Conservation (phyloP, 2,888 invertebrate species). For the Dryococelus australis region DNA sequence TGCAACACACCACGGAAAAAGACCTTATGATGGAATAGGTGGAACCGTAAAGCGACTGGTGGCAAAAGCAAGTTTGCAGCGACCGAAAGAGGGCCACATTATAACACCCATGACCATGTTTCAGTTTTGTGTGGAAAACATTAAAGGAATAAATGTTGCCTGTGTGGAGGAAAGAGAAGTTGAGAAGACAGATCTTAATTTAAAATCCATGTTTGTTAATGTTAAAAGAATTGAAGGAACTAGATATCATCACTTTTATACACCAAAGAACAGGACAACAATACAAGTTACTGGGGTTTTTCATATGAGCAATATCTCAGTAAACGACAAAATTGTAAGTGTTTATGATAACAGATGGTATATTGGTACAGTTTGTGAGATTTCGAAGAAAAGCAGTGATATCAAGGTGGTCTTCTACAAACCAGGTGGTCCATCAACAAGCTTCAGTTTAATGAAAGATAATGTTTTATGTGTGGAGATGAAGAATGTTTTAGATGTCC, state of each 20-base stretch:
- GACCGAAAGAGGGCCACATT: not conserved
- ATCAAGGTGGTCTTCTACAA: not conserved
- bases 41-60: conserved; percentile 11
- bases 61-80: conserved; percentile 23
- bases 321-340: not conserved
- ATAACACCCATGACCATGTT: conserved; percentile 17
- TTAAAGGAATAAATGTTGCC: not conserved
- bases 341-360: conserved; percentile 17
- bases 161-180: conserved; percentile 21
- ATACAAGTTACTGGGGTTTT: not conserved
- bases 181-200: not conserved
- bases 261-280: not conserved
- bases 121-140: conserved; percentile 12
- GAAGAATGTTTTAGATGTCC: not conserved
- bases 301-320: not conserved
- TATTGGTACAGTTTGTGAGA: not conserved
- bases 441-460: conserved; percentile 13
- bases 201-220: not conserved
- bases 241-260: not conserved
- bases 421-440: conserved; percentile 16
- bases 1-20: not conserved
- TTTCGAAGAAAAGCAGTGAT: not conserved
- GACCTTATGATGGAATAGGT: conserved; percentile 23
- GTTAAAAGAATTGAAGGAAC: not conserved
- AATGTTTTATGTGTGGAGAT: not conserved